Base-by-base conservation (phyloP, 1,140 invertebrate genomes). In the Archivesica marissinica region DNA sequence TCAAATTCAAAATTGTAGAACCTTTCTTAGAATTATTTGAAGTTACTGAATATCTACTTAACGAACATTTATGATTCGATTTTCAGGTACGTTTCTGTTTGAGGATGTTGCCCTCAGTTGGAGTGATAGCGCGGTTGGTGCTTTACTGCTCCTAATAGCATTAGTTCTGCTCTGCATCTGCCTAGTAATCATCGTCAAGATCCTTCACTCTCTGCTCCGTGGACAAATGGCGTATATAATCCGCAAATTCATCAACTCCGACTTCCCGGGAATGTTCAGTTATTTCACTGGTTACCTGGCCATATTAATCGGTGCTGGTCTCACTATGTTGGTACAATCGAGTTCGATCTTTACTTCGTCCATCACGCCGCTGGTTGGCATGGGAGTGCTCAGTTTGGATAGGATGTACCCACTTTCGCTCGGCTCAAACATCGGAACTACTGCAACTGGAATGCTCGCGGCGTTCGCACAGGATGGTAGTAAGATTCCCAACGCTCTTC, bases 321-420 rank as follows among this genome's bases (percentile, higher is more conserved):
- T 96, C 47, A 96, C 96, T 17, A 94, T 96, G 39, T 87, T 96
- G 35, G 94, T 96, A 0, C 96, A 96, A 91, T 95, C 95, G 41
- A 95, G 94, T 84, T 96, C 95, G 15, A 94, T 96, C 23, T 96
- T 96, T 89, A 96, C 96, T 0, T 96, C 96, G 20, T 94, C 95
- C 0, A 90, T 96, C 15, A 96, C 95, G 0, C 96, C 96, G 0
- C 92, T 96, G 1, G 95, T 96, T 9, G 96, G 96, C 2, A 87
- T 96, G 9, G 96, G 96, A 0, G 93, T 96, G 13, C 93, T 96
- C n/a, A 91, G 92, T 17, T 81, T 96, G 15, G 95, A 96, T 54
- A 89, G 95, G 33, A 94, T 96, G 86, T 96, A 96, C 89, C 95
- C 96, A 0, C 88, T 96, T 6, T 95, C 95, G 7, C 88, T 96